Percentiles rank a stretch among this genome's conserved stretches.
phyloP scores from a whole-genome alignment of 64 coral and sea anemone species.

The Stichodactyla helianthus region DNA sequence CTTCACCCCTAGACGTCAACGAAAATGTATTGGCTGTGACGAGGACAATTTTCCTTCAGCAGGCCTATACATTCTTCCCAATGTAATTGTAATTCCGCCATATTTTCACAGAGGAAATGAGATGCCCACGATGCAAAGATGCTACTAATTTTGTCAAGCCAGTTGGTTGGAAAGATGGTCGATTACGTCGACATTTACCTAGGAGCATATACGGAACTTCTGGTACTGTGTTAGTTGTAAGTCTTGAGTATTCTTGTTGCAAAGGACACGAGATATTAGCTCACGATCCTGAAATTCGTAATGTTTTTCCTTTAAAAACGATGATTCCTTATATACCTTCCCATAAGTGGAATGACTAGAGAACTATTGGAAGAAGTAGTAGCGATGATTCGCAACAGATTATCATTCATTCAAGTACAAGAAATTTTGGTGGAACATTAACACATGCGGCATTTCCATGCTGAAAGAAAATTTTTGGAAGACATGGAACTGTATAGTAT shows the following conservation, averaged over 20 bases:
- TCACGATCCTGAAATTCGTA: constrained; percentile 17
- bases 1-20: too few relatives aligned
- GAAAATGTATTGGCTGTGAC: background rate
- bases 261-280: constrained; percentile 38
- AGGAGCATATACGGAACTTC: constrained; percentile 23
- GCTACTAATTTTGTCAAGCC: background rate
- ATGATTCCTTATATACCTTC: constrained; percentile 26
- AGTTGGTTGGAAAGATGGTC: constrained; percentile 41
- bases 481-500: constrained; percentile 8
- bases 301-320: constrained; percentile 5
- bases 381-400: constrained; percentile 40
- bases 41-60: constrained; percentile 20
- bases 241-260: constrained; percentile 31
- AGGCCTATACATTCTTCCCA: constrained; percentile 27
- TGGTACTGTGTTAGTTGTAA: constrained; percentile 28
- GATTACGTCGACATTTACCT: constrained; percentile 20
- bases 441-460: constrained; percentile 25
- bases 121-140: constrained; percentile 25
- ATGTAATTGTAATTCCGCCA: constrained; percentile 14
- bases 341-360: constrained; percentile 29
- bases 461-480: constrained; percentile 31
- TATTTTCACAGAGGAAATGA: background rate
- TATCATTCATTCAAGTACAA: constrained; percentile 40
- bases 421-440: constrained; percentile 20
- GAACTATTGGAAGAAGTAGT: constrained; percentile 30